Evolutionary conservation across 64 coral and sea anemone genomes (phyloP).

Genomic region (Dendronephthya gigantea): DNA sequence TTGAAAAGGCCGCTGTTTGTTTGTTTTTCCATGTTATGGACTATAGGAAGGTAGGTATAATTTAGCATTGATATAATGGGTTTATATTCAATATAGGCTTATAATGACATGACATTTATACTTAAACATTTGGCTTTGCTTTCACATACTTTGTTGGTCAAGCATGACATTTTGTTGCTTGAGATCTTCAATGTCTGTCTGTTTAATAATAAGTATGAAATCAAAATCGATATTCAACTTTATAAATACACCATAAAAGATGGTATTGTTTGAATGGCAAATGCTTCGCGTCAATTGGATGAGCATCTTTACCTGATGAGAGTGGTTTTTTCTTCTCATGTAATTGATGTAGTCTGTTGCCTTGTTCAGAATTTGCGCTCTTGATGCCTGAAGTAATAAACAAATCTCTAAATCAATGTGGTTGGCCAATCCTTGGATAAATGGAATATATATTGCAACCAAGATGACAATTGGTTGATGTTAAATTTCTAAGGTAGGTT

Average conservation of each 20-base stretch:
- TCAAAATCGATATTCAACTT: neutral
- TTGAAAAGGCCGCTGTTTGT: neutral
- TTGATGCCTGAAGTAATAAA: constrained; percentile 58
- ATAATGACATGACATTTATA: neutral
- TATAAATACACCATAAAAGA: too few relatives aligned
- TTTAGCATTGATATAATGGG: neutral
- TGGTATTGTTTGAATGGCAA: neutral
- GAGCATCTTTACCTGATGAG: constrained; percentile 60
- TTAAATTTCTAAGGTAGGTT: too few relatives aligned
- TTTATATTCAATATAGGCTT: too few relatives aligned
- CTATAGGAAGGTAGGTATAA: neutral
- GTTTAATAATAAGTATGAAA: constrained; percentile 1
- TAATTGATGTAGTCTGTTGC: constrained; percentile 98
- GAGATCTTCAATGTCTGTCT: constrained; percentile 96
- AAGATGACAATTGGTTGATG: too few relatives aligned
- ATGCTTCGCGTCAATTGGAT: neutral
- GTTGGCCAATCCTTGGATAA: too few relatives aligned
- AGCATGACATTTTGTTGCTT: constrained; percentile 92
- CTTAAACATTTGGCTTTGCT: neutral
- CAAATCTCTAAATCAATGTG: neutral
- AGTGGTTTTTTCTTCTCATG: constrained; percentile 95
- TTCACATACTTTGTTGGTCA: constrained; percentile 73
- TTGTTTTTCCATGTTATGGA: constrained; percentile 4
- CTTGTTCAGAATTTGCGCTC: constrained; percentile 99
- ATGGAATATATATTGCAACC: too few relatives aligned